Percentiles rank a stretch among this genome's conserved stretches.
Conservation (phyloP, 2,888 invertebrate genomes). For the Podotricha telesiphe region DNA sequence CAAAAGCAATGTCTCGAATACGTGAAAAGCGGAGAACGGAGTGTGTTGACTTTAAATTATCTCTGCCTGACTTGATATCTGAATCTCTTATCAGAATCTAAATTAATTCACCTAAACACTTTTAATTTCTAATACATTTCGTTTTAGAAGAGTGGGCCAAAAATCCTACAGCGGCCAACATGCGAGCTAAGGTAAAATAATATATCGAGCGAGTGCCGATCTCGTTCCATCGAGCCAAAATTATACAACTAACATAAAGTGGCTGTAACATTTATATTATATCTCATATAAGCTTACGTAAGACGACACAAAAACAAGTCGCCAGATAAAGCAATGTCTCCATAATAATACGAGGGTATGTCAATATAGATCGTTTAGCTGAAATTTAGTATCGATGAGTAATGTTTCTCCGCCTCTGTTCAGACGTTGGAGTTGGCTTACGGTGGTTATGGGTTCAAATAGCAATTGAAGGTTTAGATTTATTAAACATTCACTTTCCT, state of each 20-base stretch:
- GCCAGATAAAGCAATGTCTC: slow-evolving; percentile 16
- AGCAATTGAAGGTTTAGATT: background rate
- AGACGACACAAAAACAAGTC: slow-evolving; percentile 19
- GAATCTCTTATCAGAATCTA: too few species aligned
- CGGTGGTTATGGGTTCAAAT: background rate
- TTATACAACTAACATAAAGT: slow-evolving; percentile 21
- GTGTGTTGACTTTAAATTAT: too few species aligned
- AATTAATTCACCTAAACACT: too few species aligned
- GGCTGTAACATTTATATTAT: slow-evolving; percentile 24
- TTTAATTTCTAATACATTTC: too few species aligned
- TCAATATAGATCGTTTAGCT: background rate
- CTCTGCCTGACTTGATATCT: too few species aligned
- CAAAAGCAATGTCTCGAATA: too few species aligned
- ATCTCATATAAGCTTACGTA: slow-evolving; percentile 19
- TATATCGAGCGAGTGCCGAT: slow-evolving; percentile 17
- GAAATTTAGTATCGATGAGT: background rate
- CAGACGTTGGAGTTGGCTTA: background rate
- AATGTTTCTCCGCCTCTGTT: background rate
- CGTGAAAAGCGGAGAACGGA: too few species aligned
- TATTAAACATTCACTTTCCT: background rate
- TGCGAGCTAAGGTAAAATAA: background rate
- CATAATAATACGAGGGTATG: slow-evolving; percentile 4
- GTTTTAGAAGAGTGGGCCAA: background rate
- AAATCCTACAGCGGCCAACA: background rate
- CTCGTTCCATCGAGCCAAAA: slow-evolving; percentile 17